Evolutionary conservation across 2,888 invertebrate genomes (phyloP).

Genomic region (Chironomus riparius): DNA sequence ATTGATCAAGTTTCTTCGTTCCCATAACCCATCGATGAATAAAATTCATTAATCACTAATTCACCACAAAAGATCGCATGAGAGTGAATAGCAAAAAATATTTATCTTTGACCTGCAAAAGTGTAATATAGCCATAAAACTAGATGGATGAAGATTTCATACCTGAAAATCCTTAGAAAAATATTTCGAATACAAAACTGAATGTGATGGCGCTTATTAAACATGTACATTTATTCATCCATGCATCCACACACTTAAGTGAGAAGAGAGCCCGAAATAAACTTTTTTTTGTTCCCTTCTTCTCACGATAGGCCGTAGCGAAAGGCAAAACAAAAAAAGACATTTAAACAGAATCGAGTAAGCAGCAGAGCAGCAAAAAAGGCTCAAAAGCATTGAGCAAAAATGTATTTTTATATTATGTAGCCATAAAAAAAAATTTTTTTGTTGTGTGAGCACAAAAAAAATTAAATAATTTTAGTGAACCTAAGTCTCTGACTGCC

Average conservation of each 20-base stretch:
- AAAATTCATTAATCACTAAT: constrained; percentile 12
- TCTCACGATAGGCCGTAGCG: constrained; percentile 1
- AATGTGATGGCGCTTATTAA: constrained; percentile 21
- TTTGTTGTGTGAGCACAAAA: constrained; percentile 8
- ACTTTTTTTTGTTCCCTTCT: not conserved
- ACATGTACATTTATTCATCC: not conserved
- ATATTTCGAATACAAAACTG: not conserved
- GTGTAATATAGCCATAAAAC: not conserved
- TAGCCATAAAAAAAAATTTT: not conserved
- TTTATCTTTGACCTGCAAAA: not conserved
- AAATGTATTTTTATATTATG: not conserved
- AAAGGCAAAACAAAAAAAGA: not conserved
- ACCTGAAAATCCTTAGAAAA: not conserved
- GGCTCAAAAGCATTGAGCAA: not conserved
- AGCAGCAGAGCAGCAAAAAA: not conserved
- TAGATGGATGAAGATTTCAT: not conserved
- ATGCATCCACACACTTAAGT: not conserved
- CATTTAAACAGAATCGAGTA: not conserved
- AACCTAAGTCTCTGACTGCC: constrained; percentile 7
- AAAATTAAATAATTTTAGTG: not conserved
- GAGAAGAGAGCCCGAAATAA: not conserved
- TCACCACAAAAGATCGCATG: constrained; percentile 5
- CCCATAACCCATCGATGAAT: too few relatives aligned
- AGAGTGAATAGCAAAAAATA: constrained; percentile 1
- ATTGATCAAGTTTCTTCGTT: too few relatives aligned